Evolutionary conservation across 1,140 invertebrate genomes (phyloP).

Genomic region (Drosophila bocki): DNA sequence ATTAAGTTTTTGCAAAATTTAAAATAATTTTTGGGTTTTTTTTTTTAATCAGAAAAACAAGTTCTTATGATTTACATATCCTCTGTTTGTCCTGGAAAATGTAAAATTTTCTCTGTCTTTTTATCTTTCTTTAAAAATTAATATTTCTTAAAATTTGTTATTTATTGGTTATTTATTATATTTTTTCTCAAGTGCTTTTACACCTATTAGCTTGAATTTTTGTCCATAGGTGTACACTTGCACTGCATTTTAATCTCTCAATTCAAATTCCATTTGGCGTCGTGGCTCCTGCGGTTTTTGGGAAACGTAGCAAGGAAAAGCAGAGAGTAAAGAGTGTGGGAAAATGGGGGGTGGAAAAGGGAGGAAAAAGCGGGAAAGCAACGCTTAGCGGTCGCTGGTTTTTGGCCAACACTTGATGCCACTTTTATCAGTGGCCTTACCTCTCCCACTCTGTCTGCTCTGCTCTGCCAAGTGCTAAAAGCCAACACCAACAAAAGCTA

Average conservation of each 20-base stretch:
- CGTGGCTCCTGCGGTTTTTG: slow-evolving; percentile 37
- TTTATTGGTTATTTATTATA: background rate
- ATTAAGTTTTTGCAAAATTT: background rate
- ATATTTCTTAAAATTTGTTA: background rate
- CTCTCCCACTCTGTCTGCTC: background rate
- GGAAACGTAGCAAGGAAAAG: slow-evolving; percentile 28
- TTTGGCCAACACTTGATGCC: slow-evolving; percentile 34
- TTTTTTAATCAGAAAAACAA: background rate
- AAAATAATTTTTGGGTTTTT: background rate
- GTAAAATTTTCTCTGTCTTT: background rate
- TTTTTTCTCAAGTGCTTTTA: background rate
- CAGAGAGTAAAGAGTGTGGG: slow-evolving; percentile 16
- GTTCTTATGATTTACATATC: background rate
- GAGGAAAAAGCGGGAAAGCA: slow-evolving; percentile 10
- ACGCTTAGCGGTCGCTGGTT: slow-evolving; percentile 32
- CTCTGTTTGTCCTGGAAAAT: background rate
- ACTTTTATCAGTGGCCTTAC: slow-evolving; percentile 14
- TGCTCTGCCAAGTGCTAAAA: slow-evolving; percentile 24
- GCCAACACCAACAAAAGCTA: slow-evolving; percentile 13
- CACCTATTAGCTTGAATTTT: background rate
- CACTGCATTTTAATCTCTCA: slow-evolving; percentile 74
- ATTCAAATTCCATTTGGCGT: slow-evolving; percentile 64
- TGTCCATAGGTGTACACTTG: slow-evolving; percentile 16
- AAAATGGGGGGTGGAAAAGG: slow-evolving; percentile 3
- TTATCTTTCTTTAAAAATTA: background rate